These are phyloP conservation scores for Tetranychus urticae DNA, from an alignment of 1,140 invertebrate genomes.

Conservation along the genomic window DNA sequence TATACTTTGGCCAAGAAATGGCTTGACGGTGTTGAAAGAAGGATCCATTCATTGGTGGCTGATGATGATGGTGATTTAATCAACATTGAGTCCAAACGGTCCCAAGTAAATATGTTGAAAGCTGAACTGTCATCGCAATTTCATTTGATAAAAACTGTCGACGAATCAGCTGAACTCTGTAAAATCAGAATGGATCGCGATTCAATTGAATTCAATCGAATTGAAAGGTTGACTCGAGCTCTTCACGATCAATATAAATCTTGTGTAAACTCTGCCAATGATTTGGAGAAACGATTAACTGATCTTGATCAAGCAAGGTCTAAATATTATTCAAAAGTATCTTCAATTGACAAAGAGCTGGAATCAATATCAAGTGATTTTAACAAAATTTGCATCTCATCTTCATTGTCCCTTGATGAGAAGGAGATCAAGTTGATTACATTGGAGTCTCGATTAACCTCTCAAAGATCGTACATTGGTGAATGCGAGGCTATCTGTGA, in stretches of 20 bases:
- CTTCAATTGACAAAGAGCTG: not conserved
- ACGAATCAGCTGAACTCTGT: not conserved
- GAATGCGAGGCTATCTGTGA: not conserved
- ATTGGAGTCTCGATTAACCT: not conserved
- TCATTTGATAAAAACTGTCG: not conserved
- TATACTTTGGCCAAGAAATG: not conserved
- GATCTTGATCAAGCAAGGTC: not conserved
- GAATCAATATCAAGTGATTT: not conserved
- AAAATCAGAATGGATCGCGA: not conserved
- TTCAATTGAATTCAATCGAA: not conserved
- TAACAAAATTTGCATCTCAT: not conserved
- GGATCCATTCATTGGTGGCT: not conserved
- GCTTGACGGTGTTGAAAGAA: not conserved
- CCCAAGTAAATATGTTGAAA: not conserved
- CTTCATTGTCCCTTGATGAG: not conserved
- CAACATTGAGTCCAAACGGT: not conserved
- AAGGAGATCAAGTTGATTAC: not conserved
- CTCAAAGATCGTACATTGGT: not conserved
- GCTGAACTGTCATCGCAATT: not conserved
- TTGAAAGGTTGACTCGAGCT: not conserved
- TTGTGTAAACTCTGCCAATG: not conserved
- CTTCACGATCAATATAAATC: not conserved
- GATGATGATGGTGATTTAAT: not conserved
- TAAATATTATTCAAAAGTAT: not conserved
- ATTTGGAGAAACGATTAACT: not conserved